phyloP scores from a whole-genome alignment of 2,888 invertebrate species.

The Mermis nigrescens region DNA sequence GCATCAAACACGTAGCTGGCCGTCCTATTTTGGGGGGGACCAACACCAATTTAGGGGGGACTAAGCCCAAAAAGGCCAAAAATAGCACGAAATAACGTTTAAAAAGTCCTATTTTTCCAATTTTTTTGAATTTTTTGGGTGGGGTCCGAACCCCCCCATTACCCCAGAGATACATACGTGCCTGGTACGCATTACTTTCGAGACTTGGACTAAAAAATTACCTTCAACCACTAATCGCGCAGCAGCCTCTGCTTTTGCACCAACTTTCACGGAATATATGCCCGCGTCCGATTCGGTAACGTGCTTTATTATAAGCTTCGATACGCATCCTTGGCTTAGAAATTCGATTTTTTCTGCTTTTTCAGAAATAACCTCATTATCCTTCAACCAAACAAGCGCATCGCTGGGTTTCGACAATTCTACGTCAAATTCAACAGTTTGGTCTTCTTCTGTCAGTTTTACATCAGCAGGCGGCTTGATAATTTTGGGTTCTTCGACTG shows the following conservation, averaged over 20 bases:
- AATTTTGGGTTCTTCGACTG: too few relatives aligned
- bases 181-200: too few relatives aligned
- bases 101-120: too few relatives aligned
- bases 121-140: too few relatives aligned
- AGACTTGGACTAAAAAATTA: too few relatives aligned
- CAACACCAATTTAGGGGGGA: too few relatives aligned
- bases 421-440: slow-evolving; percentile 51
- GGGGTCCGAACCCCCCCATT: too few relatives aligned
- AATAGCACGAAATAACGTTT: too few relatives aligned
- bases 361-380: slow-evolving; percentile 44
- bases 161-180: too few relatives aligned
- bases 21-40: too few relatives aligned
- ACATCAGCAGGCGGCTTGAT: slow-evolving; percentile 49
- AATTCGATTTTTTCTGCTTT: slow-evolving; percentile 71
- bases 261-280: slow-evolving; percentile 4
- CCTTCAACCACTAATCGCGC: slow-evolving; percentile 3
- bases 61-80: too few relatives aligned
- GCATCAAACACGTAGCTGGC: too few relatives aligned
- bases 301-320: slow-evolving; percentile 45
- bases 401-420: slow-evolving; percentile 40
- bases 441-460: slow-evolving; percentile 50
- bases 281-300: slow-evolving; percentile 23
- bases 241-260: neutral
- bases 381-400: neutral
- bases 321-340: slow-evolving; percentile 57